Conservation (phyloP, 2,113 vertebrate species). For the Halcyon malimbica region DNA sequence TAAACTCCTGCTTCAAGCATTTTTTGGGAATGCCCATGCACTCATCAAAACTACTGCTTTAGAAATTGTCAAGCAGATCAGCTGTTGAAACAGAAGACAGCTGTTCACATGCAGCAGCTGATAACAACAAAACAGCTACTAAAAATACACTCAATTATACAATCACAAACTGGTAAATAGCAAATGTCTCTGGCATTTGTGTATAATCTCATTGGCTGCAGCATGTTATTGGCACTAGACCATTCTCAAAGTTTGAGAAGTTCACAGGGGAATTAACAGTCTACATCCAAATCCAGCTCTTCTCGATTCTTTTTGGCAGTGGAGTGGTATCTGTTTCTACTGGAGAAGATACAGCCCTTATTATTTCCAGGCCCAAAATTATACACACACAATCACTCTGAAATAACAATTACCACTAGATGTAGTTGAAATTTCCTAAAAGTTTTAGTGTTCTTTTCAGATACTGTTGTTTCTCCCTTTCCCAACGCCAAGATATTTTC, state of each 20-base stretch:
- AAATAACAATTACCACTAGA: not conserved
- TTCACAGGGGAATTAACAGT: not conserved
- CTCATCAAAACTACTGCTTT: not conserved
- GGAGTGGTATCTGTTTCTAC: not conserved
- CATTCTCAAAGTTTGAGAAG: not conserved
- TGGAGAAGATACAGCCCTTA: not conserved
- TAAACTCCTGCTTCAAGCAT: not conserved
- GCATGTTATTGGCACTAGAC: not conserved
- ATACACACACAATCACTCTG: not conserved
- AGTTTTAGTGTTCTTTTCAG: not conserved
- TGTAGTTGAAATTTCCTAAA: not conserved
- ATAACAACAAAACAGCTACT: not conserved
- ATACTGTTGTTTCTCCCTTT: not conserved
- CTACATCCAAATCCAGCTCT: not conserved
- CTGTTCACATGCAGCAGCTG: conserved; percentile 27
- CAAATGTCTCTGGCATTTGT: not conserved
- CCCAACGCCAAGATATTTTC: not conserved
- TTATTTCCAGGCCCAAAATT: not conserved
- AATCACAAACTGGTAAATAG: not conserved
- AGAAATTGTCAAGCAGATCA: conserved; percentile 21
- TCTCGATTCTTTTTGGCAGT: not conserved
- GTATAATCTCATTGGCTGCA: not conserved
- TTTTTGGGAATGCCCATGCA: not conserved
- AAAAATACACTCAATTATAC: not conserved
- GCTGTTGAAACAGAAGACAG: conserved; percentile 34